A percentile compares a stretch with the other conserved stretches of the same genome.
These are phyloP conservation scores for Benitochromis conjunctus DNA, from an alignment of 2,113 vertebrate genomes.

Conservation along the genomic window DNA sequence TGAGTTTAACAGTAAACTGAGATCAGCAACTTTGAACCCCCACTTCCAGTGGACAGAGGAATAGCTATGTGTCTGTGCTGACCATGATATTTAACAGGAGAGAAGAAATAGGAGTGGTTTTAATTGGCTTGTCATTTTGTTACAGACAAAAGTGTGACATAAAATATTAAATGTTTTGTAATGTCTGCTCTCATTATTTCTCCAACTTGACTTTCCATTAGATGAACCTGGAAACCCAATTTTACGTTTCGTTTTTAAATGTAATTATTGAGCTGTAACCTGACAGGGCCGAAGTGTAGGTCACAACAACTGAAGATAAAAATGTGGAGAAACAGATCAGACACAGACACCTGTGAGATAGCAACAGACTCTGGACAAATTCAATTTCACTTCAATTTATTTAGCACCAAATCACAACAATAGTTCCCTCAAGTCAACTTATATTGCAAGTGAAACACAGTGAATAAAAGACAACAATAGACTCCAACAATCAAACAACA, in stretches of 20 bases:
- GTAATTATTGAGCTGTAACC: background rate
- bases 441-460: background rate
- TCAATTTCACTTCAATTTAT: background rate
- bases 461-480: background rate
- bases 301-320: background rate
- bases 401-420: background rate
- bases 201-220: background rate
- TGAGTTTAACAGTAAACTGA: background rate
- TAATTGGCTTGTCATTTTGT: background rate
- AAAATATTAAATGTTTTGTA: background rate
- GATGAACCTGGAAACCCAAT: background rate
- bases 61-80: background rate
- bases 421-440: background rate
- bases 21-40: background rate
- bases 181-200: background rate
- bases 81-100: background rate
- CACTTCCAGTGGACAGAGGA: background rate
- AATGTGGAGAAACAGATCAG: background rate
- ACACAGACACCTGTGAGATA: background rate
- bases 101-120: background rate
- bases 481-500: background rate
- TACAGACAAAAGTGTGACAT: background rate
- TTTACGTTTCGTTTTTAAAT: background rate
- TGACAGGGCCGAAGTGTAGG: background rate
- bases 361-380: background rate